A percentile compares a stretch with the other conserved stretches of the same genome.
Evolutionary conservation across 2,888 invertebrate species (phyloP).

Genomic region (Sceliomorpha sp.): DNA sequence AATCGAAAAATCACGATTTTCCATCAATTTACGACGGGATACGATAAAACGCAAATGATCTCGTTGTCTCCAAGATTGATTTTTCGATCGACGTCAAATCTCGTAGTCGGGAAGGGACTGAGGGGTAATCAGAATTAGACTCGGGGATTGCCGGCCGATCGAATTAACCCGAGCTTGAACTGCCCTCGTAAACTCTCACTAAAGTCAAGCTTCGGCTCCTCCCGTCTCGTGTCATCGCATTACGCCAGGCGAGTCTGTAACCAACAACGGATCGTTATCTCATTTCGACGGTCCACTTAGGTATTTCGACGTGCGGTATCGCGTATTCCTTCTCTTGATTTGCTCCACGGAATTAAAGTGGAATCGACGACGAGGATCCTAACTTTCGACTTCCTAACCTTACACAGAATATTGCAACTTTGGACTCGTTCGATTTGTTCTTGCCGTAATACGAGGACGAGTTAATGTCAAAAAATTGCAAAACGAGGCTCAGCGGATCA

Average conservation of each 20-base stretch:
- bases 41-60: not conserved
- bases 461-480: too few relatives aligned
- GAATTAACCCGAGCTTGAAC: constrained; percentile 77
- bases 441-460: too few relatives aligned
- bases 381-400: not conserved
- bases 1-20: too few relatives aligned
- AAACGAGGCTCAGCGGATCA: too few relatives aligned
- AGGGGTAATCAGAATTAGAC: constrained; percentile 76
- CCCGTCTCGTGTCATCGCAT: constrained; percentile 77
- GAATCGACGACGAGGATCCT: constrained; percentile 8
- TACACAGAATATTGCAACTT: not conserved
- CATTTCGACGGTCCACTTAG: constrained; percentile 57
- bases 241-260: constrained; percentile 67
- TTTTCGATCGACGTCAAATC: constrained; percentile 36
- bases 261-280: constrained; percentile 71
- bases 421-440: not conserved
- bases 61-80: constrained; percentile 17
- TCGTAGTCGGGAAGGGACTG: constrained; percentile 10
- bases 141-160: constrained; percentile 77
- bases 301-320: constrained; percentile 44
- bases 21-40: too few relatives aligned
- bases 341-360: constrained; percentile 40
- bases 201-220: constrained; percentile 75
- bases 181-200: constrained; percentile 79
- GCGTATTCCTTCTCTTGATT: constrained; percentile 43